Base-by-base conservation (phyloP, 2,797 vertebrate genomes). In the Poeciliopsis infans region DNA sequence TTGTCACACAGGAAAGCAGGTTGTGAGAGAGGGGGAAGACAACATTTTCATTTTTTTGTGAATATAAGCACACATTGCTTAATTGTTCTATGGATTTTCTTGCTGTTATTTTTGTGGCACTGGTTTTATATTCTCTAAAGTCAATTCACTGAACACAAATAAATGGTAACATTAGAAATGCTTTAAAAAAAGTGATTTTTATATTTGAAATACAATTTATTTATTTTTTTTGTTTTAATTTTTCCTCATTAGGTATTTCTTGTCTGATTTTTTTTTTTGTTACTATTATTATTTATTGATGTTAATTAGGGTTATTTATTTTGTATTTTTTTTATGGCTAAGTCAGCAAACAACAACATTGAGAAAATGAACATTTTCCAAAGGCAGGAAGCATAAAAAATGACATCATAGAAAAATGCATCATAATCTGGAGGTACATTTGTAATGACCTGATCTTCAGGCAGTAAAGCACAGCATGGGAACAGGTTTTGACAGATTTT, bases 401-500 rank as follows among this genome's bases (percentile, higher is more conserved):
- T 70, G 5, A 45, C 68, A 7, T 69, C 5, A n/a, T 28, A n/a
- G 11, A 51, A 51, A 45, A 45, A 7, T 8, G 41, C 41, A 45
- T 16, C 7, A 2, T 7, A 28, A 39, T 64, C 45, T 41, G 15
- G 55, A 28, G 28, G 8, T 18, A 20, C 28, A 43, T 12, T 8
- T 61, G 4, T 41, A 46, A 43, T 57, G 45, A 43, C 71, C 45
- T 46, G 23, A 68, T 39, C 25, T 74, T 69, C 15, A 49, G 25
- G 31, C 18, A n/a, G 53, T 59, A 1, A 78, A 45, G 46, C 46
- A 25, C 20, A 76, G n/a, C 53, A 28, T 15, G 70, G 46, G 45
- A 80, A 75, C 64, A 25, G 7, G 78, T 55, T 77, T 25, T 36
- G 41, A 72, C 83, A 66, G 55, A 75, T 71, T 70, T 51, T 41